phyloP scores from a whole-genome alignment of 2,888 invertebrate genomes.

The Nineta flava region DNA sequence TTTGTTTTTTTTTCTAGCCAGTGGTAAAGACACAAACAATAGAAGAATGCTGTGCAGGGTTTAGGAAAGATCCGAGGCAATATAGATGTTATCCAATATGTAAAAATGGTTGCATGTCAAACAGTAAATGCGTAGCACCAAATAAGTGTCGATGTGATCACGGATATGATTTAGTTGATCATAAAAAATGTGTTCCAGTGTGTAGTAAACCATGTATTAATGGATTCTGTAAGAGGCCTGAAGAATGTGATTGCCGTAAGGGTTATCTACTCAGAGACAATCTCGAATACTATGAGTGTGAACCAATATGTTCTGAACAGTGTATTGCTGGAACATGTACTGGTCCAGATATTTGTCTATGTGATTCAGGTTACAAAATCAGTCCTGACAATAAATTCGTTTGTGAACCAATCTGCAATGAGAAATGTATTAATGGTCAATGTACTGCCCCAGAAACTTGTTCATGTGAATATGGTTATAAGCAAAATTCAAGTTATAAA shows the following conservation, averaged over 20 bases:
- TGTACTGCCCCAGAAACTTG: slow-evolving; percentile 15
- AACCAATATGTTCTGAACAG: slow-evolving; percentile 17
- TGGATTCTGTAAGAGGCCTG: slow-evolving; percentile 15
- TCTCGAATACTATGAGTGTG: slow-evolving; percentile 20
- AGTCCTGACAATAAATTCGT: slow-evolving; percentile 11
- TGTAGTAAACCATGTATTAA: slow-evolving; percentile 33
- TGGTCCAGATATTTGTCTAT: slow-evolving; percentile 25
- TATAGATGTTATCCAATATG: too few species aligned
- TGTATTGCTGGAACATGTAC: slow-evolving; percentile 30
- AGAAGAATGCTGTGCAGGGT: too few species aligned
- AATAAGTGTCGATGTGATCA: slow-evolving; percentile 18
- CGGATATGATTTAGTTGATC: slow-evolving; percentile 10
- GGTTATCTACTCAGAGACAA: slow-evolving; percentile 9
- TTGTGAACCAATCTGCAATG: slow-evolving; percentile 9
- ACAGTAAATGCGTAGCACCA: slow-evolving; percentile 24
- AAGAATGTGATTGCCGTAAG: slow-evolving; percentile 18
- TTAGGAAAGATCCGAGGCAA: too few species aligned
- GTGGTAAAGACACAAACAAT: too few species aligned
- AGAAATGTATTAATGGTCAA: slow-evolving; percentile 21
- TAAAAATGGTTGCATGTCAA: too few species aligned
- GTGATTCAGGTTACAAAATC: slow-evolving; percentile 20
- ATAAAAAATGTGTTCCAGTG: slow-evolving; percentile 26
- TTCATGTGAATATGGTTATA: slow-evolving; percentile 17
- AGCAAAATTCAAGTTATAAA: not conserved
- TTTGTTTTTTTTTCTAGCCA: too few species aligned